A percentile compares a stretch with the other conserved stretches of the same genome.
Conservation (phyloP, 2,797 vertebrate species). For the Sebastes matsubarae region DNA sequence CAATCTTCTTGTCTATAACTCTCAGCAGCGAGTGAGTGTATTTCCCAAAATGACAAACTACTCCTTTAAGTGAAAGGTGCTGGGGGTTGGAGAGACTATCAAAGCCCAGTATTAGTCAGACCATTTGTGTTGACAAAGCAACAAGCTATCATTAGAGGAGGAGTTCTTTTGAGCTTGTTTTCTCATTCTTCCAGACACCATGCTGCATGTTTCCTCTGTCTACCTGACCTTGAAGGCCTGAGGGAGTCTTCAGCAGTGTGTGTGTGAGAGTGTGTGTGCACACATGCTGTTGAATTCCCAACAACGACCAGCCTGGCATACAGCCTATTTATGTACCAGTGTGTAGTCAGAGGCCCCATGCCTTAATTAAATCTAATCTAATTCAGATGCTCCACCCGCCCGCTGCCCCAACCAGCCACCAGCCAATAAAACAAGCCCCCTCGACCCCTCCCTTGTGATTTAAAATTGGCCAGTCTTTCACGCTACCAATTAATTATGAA, state of each 20-base stretch:
- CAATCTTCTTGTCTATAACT: not conserved
- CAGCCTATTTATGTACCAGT: constrained; percentile 61
- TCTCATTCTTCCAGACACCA: constrained; percentile 33
- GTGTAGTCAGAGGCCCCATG: constrained; percentile 62
- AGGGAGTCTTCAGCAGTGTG: constrained; percentile 34
- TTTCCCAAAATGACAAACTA: not conserved
- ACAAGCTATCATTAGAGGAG: not conserved
- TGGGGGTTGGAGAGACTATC: not conserved
- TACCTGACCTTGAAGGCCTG: constrained; percentile 67
- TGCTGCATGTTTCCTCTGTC: constrained; percentile 53
- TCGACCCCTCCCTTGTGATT: constrained; percentile 69
- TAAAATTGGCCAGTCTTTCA: constrained; percentile 70
- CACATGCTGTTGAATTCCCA: constrained; percentile 46
- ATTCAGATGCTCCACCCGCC: constrained; percentile 73
- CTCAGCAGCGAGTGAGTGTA: not conserved
- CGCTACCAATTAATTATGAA: constrained; percentile 71
- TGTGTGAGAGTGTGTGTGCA: constrained; percentile 5
- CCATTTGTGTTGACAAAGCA: not conserved
- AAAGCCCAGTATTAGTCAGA: not conserved
- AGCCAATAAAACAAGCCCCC: constrained; percentile 73
- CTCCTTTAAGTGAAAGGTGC: not conserved
- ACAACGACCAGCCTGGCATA: constrained; percentile 58
- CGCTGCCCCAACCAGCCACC: constrained; percentile 54
- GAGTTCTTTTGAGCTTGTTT: constrained; percentile 3
- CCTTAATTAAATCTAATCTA: constrained; percentile 79